Evolutionary conservation across 2,888 invertebrate genomes (phyloP).

Genomic region (Pseudoips prasinana): DNA sequence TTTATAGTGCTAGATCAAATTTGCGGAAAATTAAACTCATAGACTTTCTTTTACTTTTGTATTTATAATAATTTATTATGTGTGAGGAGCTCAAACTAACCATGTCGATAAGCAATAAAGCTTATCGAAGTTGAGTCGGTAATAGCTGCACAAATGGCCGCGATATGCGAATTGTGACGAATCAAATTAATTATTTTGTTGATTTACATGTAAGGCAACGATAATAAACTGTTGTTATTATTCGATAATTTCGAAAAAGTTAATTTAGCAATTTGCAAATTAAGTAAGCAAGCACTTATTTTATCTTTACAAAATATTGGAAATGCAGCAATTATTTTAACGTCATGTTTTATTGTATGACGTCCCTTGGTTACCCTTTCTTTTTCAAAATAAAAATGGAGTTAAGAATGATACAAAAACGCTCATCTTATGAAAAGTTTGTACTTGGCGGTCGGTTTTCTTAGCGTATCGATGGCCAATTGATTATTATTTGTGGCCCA

Average conservation of each 20-base stretch:
- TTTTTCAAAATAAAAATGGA: no score
- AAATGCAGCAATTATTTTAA: no score
- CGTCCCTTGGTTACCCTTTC: no score
- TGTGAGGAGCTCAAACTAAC: slow-evolving; percentile 76
- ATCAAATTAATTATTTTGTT: slow-evolving; percentile 68
- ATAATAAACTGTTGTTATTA: slow-evolving; percentile 36
- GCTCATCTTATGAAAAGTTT: no score
- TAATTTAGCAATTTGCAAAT: no score
- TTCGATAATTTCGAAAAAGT: slow-evolving; percentile 30
- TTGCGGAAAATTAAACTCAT: slow-evolving; percentile 77
- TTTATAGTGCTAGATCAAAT: slow-evolving; percentile 72
- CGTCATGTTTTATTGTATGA: no score
- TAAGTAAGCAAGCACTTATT: no score
- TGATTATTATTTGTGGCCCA: no score
- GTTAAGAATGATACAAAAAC: no score
- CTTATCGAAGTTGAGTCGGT: slow-evolving; percentile 69
- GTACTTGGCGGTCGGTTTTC: no score
- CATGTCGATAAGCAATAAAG: slow-evolving; percentile 71
- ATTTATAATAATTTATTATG: slow-evolving; percentile 77
- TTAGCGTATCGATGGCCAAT: no score
- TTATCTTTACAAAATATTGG: no score
- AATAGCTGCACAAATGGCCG: slow-evolving; percentile 68
- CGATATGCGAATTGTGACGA: slow-evolving; percentile 64
- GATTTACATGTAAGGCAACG: slow-evolving; percentile 43
- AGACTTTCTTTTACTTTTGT: slow-evolving; percentile 59